Percentiles rank a stretch among this genome's conserved stretches.
These are phyloP conservation scores for Pandemis cinnamomeana DNA, from an alignment of 2,888 invertebrate species.

Conservation along the genomic window DNA sequence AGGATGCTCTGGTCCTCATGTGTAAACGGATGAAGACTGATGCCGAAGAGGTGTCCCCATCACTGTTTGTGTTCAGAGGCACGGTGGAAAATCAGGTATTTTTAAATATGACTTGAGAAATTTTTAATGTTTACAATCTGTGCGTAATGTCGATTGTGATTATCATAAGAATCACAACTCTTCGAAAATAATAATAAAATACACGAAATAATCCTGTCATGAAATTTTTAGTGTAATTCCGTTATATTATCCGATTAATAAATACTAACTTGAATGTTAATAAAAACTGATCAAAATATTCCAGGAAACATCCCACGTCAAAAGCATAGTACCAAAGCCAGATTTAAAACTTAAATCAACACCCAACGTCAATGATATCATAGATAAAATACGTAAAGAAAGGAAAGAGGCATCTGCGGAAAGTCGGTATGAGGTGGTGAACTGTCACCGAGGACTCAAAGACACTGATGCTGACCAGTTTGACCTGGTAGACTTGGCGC, in stretches of 20 bases:
- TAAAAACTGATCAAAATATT: slow-evolving; percentile 41
- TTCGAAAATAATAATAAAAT: too few relatives aligned
- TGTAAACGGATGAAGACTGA: slow-evolving; percentile 88
- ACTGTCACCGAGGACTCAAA: slow-evolving; percentile 70
- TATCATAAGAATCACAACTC: too few relatives aligned
- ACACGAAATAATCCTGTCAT: too few relatives aligned
- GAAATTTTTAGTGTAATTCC: too few relatives aligned
- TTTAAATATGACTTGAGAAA: too few relatives aligned
- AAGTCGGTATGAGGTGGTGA: slow-evolving; percentile 74
- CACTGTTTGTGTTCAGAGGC: slow-evolving; percentile 89
- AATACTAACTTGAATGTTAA: too few relatives aligned
- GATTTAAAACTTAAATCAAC: slow-evolving; percentile 62
- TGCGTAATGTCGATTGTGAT: too few relatives aligned
- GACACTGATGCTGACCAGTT: slow-evolving; percentile 52
- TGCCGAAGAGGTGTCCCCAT: slow-evolving; percentile 79
- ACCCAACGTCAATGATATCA: slow-evolving; percentile 65
- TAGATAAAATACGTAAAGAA: slow-evolving; percentile 73
- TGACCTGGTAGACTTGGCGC: slow-evolving; percentile 69
- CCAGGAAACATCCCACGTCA: slow-evolving; percentile 69
- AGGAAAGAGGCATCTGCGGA: slow-evolving; percentile 64
- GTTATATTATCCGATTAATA: too few relatives aligned
- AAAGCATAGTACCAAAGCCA: slow-evolving; percentile 64
- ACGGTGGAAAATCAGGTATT: slow-evolving; percentile 87
- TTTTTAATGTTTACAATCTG: too few relatives aligned
- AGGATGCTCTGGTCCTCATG: slow-evolving; percentile 88